Base-by-base conservation (phyloP, 2,113 vertebrate species). In the Halichoeres trimaculatus region DNA sequence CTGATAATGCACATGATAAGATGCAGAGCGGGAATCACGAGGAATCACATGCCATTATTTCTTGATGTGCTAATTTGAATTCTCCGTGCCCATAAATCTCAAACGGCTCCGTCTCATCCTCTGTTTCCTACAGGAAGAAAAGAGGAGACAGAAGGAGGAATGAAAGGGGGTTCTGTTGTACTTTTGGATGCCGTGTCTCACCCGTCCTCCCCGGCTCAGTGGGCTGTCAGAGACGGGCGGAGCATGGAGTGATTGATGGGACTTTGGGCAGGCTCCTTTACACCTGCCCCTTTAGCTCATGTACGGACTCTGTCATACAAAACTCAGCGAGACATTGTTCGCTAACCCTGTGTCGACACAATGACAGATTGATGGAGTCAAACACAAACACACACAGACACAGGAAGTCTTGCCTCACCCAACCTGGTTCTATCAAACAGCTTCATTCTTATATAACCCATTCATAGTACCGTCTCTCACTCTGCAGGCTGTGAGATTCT, bases 161-260 rank as follows among this genome's bases (percentile, higher is more conserved):
- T 67, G 24, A 68, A 47, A 35, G 26, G 26, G 24, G 35, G 10
- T 38, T 75, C 23, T 64, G 55, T 34, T 61, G 38, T 69, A 41
- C 22, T 35, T 75, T 64, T 75, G 52, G 38, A 58, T 57, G 64
- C 36, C 55, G 47, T n/a, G 59, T 58, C 73, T 52, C 9, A 11
- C 48, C 50, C 65, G 34, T 56, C 67, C 83, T 51, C 22, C 35
- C 20, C 56, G 52, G 55, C 54, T 64, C 66, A 70, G 59, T 38
- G 57, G 62, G 63, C 76, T 83, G 78, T 85, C 84, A 77, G 63
- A 58, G 51, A 59, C 8, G 51, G 73, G 71, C 26, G 74, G 73
- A 57, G 65, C 64, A 63, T 35, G 13, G 43, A 59, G 40, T 90
- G 84, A 91, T 83, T 79, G 84, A 90, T 71, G 70, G 59, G 45